phyloP scores from a whole-genome alignment of 2,797 vertebrate genomes.

The Argyrosomus regius region DNA sequence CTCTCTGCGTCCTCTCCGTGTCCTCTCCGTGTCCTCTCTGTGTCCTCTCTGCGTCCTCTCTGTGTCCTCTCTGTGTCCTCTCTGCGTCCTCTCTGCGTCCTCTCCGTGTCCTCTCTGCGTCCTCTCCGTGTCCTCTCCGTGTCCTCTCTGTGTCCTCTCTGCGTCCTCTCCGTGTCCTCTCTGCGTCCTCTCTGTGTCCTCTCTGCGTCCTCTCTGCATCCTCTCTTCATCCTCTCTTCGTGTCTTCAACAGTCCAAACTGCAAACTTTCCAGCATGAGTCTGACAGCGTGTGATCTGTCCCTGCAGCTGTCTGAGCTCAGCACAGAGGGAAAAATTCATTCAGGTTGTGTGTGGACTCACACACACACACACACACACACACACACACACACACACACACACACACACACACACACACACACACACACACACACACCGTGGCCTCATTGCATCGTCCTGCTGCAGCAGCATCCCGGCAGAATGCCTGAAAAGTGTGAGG shows the following conservation, averaged over 20 bases:
- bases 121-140: conserved; percentile 7
- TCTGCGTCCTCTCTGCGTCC: conserved; percentile 44
- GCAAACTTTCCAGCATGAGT: conserved; percentile 20
- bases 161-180: conserved; percentile 34
- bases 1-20: conserved; percentile 11
- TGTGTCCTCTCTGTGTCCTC: neutral
- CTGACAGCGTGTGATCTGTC: conserved; percentile 54
- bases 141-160: conserved; percentile 21
- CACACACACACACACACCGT: conserved; percentile 23
- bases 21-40: conserved; percentile 34
- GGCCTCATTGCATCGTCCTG: conserved; percentile 45
- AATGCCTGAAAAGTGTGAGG: conserved; percentile 69
- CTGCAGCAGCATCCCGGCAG: conserved; percentile 69
- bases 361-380: conserved; percentile 35
- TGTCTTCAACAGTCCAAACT: conserved; percentile 15
- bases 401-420: conserved; percentile 20
- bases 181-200: conserved; percentile 33
- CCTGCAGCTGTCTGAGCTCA: conserved; percentile 32
- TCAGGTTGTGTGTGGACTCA: conserved; percentile 44
- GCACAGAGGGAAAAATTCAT: conserved; percentile 58
- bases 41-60: conserved; percentile 39
- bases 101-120: neutral
- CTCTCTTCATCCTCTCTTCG: conserved; percentile 47
- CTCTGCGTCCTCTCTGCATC: conserved; percentile 6
- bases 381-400: conserved; percentile 34